Evolutionary conservation across 2,113 vertebrate species (phyloP).

Genomic region (Lates calcarifer): DNA sequence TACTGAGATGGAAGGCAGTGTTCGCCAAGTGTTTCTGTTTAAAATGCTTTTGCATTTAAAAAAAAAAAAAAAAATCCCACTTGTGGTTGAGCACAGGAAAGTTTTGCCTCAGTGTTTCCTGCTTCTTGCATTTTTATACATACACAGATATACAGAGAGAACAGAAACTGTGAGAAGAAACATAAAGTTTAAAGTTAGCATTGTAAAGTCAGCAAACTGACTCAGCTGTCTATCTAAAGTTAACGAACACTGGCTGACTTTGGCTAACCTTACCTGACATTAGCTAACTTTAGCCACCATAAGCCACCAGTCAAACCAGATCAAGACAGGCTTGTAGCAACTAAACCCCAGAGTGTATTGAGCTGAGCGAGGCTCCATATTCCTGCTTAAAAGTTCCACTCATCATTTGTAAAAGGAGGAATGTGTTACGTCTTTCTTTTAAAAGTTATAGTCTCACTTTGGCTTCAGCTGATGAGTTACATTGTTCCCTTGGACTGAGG

Average conservation of each 20-base stretch:
- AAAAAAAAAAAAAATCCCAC: too few species aligned
- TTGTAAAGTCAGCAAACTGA: conserved; percentile 2
- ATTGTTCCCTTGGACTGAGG: conserved; percentile 16
- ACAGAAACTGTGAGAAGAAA: not conserved
- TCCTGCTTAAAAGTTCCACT: not conserved
- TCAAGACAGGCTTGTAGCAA: not conserved
- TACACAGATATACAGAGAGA: too few species aligned
- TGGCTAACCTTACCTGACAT: too few species aligned
- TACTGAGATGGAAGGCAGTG: conserved; percentile 9
- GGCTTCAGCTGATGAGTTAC: not conserved
- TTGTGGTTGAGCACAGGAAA: not conserved
- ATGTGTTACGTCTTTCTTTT: not conserved
- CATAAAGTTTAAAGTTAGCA: not conserved
- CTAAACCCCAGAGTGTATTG: not conserved
- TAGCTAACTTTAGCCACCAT: too few species aligned
- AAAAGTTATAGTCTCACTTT: not conserved
- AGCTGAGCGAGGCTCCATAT: not conserved
- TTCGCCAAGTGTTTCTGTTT: not conserved
- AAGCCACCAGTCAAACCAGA: too few species aligned
- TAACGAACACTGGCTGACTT: too few species aligned
- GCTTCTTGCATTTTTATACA: not conserved
- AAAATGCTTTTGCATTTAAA: conserved; percentile 22
- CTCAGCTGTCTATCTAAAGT: not conserved
- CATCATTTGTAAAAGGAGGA: not conserved
- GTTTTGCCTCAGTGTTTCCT: conserved; percentile 1